Evolutionary conservation across 2,113 vertebrate genomes (phyloP).

Genomic region (Cepphus grylle): DNA sequence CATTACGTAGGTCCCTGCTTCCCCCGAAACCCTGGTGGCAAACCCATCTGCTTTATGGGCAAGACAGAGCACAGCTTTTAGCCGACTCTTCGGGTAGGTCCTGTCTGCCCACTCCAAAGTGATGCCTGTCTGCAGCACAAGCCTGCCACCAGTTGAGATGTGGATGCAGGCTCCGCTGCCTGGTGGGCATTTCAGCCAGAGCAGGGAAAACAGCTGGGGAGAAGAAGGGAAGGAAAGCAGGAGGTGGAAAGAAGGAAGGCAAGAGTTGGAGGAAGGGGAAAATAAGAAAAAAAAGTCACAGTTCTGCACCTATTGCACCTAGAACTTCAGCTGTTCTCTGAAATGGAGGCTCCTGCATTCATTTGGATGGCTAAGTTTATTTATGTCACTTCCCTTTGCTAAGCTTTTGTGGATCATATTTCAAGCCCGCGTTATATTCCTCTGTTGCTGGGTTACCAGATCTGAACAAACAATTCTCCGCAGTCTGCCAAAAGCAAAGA

Average conservation of each 20-base stretch:
- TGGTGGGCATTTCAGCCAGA: not conserved
- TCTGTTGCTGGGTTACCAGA: conserved; percentile 63
- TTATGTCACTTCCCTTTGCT: not conserved
- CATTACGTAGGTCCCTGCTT: not conserved
- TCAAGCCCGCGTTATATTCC: conserved; percentile 28
- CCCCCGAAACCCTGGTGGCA: not conserved
- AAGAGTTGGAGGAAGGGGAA: not conserved
- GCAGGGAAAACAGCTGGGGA: not conserved
- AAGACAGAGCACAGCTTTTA: not conserved
- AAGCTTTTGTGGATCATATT: conserved; percentile 49
- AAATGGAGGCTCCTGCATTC: not conserved
- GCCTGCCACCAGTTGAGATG: fast-evolving
- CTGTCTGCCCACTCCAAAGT: not conserved
- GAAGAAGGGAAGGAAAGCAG: not conserved
- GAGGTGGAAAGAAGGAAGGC: not conserved
- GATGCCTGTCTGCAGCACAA: not conserved
- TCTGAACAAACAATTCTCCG: conserved; percentile 57
- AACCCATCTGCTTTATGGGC: not conserved
- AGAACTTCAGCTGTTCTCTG: not conserved
- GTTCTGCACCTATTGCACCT: not conserved
- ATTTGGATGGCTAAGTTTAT: conserved; percentile 5
- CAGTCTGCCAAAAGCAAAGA: conserved; percentile 47
- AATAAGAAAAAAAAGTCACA: not conserved
- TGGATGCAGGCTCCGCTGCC: not conserved
- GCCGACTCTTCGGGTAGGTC: not conserved